Conservation (phyloP, 2,888 invertebrate genomes). For the Leucophora obtusa region DNA sequence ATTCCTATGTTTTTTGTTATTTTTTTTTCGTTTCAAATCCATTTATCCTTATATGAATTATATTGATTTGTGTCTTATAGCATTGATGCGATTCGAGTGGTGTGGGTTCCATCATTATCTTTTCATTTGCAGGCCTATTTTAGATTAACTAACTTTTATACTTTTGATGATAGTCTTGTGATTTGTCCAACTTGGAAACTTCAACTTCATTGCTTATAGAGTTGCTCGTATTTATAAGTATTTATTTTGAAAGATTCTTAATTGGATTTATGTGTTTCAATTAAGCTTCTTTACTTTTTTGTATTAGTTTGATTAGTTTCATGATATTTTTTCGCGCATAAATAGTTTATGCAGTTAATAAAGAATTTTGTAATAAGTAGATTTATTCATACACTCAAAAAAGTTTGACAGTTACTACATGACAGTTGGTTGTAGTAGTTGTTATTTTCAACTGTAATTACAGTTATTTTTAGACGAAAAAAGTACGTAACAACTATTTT, state of each 20-base stretch:
- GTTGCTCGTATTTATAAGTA: slow-evolving; percentile 12
- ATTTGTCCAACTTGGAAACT: slow-evolving; percentile 18
- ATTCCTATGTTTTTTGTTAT: slow-evolving; percentile 27
- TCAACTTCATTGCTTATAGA: not conserved
- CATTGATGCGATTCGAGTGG: not conserved
- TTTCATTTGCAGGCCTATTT: slow-evolving; percentile 53
- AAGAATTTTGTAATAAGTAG: not conserved
- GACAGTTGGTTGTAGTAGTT: too few species aligned
- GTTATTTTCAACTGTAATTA: too few species aligned
- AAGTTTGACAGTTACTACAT: too few species aligned
- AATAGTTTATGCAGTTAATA: slow-evolving; percentile 24
- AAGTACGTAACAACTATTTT: too few species aligned
- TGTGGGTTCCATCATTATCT: slow-evolving; percentile 60
- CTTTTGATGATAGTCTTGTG: slow-evolving; percentile 17
- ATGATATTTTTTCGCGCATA: slow-evolving; percentile 35
- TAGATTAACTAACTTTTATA: slow-evolving; percentile 52
- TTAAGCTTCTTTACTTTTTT: slow-evolving; percentile 53
- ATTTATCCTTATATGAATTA: slow-evolving; percentile 56
- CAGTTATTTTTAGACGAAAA: too few species aligned
- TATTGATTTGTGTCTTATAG: slow-evolving; percentile 49
- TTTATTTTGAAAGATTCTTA: slow-evolving; percentile 53
- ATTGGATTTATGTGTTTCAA: slow-evolving; percentile 64
- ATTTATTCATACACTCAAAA: too few species aligned
- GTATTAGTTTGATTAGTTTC: slow-evolving; percentile 31
- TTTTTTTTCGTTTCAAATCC: slow-evolving; percentile 28